Base-by-base conservation (phyloP, 2,797 vertebrate species). In the Catamblyrhynchus diadema region DNA sequence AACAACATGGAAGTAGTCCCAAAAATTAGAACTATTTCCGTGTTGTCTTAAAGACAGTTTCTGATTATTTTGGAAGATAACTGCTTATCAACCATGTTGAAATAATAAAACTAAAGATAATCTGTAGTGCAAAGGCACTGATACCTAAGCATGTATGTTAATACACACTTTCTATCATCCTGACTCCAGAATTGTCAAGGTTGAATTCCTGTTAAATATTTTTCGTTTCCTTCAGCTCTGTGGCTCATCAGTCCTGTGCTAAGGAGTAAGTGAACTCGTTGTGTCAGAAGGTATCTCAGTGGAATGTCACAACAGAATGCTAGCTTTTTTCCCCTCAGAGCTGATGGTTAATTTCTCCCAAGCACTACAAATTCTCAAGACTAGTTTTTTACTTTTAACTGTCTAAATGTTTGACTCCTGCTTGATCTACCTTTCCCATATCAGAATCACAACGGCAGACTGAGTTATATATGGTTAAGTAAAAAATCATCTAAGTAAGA, bases 131-230 rank as follows among this genome's bases (percentile, higher is more conserved):
- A 80, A 78, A 94, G 24, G 33, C 50, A 81, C 1, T 25, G 39
- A 87, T 69, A 87, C 12, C 18, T 39, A 47, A 69, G 14, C 5
- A 2, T 7, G 1, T 64, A 48, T 24, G 17, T 67, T 64, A 81
- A 81, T 65, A 51, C 7, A 44, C 0, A 0, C 56, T 72, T 77
- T 69, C 28, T 47, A 74, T 41, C 42, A 74, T 39, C 47, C 57
- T 62, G 35, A 62, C 54, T 69, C 39, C 27, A 13, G 16, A 79
- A 85, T 47, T 73, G n/a, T 61, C 69, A 72, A 81, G 33, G n/a
- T 6, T 62, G 45, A 92, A 84, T 57, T 86, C 32, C n/a, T 61
- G 33, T 27, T 87, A 88, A 94, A 39, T 72, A 81, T 37, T 92
- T 71, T 25, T 16, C 53, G 65, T 33, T 89, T 89, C 30, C 47